Percentiles rank a stretch among this genome's conserved stretches.
Evolutionary conservation across 2,113 vertebrate genomes (phyloP).

Genomic region (Talpa occidentalis): DNA sequence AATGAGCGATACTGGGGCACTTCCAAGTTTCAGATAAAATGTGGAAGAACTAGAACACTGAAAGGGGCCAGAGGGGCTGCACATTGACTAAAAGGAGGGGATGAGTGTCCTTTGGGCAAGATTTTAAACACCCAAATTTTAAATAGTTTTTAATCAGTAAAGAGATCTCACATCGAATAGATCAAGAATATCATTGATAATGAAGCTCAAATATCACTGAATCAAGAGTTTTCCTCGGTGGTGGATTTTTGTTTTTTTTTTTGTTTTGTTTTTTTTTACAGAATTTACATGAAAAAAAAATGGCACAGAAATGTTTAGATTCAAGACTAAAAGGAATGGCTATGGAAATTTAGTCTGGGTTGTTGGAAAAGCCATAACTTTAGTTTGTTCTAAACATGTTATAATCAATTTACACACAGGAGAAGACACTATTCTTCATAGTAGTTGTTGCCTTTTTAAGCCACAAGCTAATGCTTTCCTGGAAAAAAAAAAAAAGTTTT

Average conservation of each 20-base stretch:
- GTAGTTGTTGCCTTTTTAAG: background rate
- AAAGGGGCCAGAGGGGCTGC: background rate
- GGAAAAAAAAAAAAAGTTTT: constrained; percentile 7
- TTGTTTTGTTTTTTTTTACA: background rate
- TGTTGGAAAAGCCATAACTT: background rate
- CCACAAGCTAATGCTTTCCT: background rate
- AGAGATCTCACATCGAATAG: background rate
- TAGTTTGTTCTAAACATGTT: background rate
- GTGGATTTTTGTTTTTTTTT: too few species aligned
- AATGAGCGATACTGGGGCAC: background rate
- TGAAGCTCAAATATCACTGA: background rate
- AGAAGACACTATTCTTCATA: background rate
- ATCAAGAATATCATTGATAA: background rate
- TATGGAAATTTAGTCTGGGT: background rate
- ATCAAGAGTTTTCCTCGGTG: background rate
- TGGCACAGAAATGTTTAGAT: background rate
- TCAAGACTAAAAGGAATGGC: background rate
- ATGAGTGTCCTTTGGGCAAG: background rate
- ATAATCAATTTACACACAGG: background rate
- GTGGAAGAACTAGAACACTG: background rate
- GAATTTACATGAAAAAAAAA: background rate
- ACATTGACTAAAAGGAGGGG: background rate
- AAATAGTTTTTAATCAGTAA: background rate
- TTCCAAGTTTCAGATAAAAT: background rate
- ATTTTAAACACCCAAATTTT: background rate